Percentiles rank a stretch among this genome's conserved stretches.
phyloP scores from a whole-genome alignment of 2,888 invertebrate species.

The Dromius quadrimaculatus region DNA sequence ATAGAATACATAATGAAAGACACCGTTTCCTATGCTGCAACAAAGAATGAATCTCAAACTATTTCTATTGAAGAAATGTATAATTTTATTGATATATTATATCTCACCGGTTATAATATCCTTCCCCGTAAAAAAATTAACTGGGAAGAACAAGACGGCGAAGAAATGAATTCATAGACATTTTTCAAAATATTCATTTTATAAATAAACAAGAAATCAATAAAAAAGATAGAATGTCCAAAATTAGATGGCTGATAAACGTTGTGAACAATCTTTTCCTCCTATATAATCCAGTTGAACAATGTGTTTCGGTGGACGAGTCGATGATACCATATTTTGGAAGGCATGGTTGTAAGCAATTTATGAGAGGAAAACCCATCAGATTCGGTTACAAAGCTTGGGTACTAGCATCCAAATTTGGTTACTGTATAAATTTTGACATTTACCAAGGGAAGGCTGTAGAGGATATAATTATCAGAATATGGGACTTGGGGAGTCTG shows the following conservation, averaged over 20 bases:
- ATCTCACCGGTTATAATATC: not conserved
- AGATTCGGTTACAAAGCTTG: conserved; percentile 15
- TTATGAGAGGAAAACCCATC: conserved; percentile 11
- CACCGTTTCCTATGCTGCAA: not conserved
- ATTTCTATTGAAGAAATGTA: conserved; percentile 9
- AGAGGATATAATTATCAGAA: not conserved
- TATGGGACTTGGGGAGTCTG: not conserved
- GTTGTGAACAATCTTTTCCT: not conserved
- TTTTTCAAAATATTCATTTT: conserved; percentile 7
- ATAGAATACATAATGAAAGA: not conserved
- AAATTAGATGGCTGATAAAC: not conserved
- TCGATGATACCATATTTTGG: conserved; percentile 12
- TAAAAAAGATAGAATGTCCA: not conserved
- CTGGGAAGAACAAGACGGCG: not conserved
- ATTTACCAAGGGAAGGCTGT: not conserved
- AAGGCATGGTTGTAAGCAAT: conserved; percentile 16
- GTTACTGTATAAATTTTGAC: conserved; percentile 6
- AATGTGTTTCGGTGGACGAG: not conserved
- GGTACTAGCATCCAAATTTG: not conserved
- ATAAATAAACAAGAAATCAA: not conserved
- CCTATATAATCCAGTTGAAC: not conserved
- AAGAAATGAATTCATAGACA: not conserved
- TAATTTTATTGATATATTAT: not conserved
- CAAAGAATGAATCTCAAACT: not conserved
- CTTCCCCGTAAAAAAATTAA: not conserved